phyloP scores from a whole-genome alignment of 2,888 invertebrate species.

The Tigriopus californicus region DNA sequence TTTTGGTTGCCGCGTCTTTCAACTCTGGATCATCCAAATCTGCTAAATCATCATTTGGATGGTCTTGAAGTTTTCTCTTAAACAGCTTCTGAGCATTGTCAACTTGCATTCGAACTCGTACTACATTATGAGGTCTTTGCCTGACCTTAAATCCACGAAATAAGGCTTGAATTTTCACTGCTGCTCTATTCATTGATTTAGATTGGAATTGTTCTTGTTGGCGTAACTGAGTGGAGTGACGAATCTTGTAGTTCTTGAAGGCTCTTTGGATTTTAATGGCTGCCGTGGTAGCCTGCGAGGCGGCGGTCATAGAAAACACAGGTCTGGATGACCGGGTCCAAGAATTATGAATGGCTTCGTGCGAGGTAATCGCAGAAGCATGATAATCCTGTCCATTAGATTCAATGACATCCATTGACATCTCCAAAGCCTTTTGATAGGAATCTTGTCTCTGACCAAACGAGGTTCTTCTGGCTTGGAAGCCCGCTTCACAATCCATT shows the following conservation, averaged over 20 bases:
- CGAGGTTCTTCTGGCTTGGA: background rate
- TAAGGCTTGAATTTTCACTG: constrained; percentile 11
- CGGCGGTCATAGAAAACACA: background rate
- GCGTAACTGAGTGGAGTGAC: background rate
- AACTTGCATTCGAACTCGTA: no score
- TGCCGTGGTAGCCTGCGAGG: background rate
- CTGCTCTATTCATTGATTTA: background rate
- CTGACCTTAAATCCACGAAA: constrained; percentile 1
- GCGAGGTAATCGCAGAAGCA: no score
- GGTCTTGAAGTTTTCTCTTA: no score
- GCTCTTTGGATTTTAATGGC: constrained; percentile 13
- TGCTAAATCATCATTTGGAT: background rate
- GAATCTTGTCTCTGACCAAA: background rate
- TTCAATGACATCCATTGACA: background rate
- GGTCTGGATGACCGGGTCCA: background rate
- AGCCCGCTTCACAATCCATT: background rate
- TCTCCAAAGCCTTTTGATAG: constrained; percentile 1
- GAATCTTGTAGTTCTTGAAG: background rate
- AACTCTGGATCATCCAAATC: constrained; percentile 6
- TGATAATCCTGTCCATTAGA: no score
- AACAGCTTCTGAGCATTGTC: no score
- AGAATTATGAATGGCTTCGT: background rate
- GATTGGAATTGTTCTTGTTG: background rate
- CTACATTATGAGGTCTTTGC: background rate
- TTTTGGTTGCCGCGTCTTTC: constrained; percentile 4